Evolutionary conservation across 2,113 vertebrate species (phyloP).

Genomic region (Rattus rattus): DNA sequence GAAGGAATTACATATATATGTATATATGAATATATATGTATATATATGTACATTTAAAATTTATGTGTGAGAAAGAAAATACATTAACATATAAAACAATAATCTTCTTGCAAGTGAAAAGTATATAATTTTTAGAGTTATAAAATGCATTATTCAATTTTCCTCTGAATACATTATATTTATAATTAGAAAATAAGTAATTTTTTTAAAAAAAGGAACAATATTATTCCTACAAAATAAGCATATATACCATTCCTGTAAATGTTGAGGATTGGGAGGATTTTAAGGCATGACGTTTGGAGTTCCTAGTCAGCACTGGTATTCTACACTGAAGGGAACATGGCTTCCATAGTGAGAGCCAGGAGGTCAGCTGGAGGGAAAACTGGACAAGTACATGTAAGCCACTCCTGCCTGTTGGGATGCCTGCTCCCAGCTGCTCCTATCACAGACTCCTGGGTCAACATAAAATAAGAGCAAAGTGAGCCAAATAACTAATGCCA

Average conservation of each 20-base stretch:
- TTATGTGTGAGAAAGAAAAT: slow-evolving; percentile 12
- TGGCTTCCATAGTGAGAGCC: not conserved
- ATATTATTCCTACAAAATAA: not conserved
- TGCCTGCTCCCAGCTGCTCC: not conserved
- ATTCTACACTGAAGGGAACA: not conserved
- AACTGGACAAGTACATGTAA: not conserved
- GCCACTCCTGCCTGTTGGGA: too few species aligned
- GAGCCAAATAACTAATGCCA: not conserved
- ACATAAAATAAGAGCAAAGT: not conserved
- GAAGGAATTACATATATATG: not conserved
- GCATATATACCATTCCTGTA: not conserved
- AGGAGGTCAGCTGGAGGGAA: not conserved
- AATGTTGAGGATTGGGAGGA: not conserved
- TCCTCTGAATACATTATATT: slow-evolving; percentile 33
- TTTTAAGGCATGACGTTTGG: not conserved
- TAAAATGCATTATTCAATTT: slow-evolving; percentile 29
- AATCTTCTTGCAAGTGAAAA: not conserved
- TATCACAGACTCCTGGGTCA: not conserved
- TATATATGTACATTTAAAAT: not conserved
- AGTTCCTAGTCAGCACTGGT: not conserved
- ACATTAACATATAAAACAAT: not conserved
- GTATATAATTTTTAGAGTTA: slow-evolving; percentile 12
- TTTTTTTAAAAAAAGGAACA: not conserved
- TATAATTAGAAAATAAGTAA: slow-evolving; percentile 28
- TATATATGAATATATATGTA: not conserved